These are phyloP conservation scores for Neosalanx taihuensis DNA, from an alignment of 2,797 vertebrate species.

Conservation along the genomic window DNA sequence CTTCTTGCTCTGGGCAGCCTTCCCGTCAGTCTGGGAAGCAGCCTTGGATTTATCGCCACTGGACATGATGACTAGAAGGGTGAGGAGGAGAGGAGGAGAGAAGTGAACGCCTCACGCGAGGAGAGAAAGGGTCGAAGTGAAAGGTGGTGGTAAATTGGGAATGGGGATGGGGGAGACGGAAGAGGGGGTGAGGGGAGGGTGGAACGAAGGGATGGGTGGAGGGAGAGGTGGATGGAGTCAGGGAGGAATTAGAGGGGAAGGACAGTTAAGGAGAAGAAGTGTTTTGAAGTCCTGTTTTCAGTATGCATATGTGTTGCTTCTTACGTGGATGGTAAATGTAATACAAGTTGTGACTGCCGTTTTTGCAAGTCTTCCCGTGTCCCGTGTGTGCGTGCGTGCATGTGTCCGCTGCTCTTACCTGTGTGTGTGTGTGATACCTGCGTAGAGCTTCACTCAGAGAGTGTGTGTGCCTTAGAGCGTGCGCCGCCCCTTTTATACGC, in stretches of 20 bases:
- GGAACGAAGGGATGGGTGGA: not conserved
- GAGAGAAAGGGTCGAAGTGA: not conserved
- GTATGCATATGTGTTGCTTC: not conserved
- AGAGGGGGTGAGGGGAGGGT: not conserved
- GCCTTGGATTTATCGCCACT: slow-evolving; percentile 77
- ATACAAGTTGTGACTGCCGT: not conserved
- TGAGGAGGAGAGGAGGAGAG: not conserved
- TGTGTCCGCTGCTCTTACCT: slow-evolving; percentile 62
- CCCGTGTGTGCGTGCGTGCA: slow-evolving; percentile 3
- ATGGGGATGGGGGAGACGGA: not conserved
- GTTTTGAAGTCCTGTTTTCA: not conserved
- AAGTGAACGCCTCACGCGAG: not conserved
- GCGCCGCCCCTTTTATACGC: slow-evolving; percentile 72
- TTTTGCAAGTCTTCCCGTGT: not conserved
- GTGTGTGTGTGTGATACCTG: slow-evolving; percentile 65
- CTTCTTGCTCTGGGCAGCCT: slow-evolving; percentile 75
- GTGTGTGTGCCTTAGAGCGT: slow-evolving; percentile 62
- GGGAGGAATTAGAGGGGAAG: not conserved
- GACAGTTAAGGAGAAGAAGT: not conserved
- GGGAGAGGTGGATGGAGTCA: not conserved
- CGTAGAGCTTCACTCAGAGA: slow-evolving; percentile 68
- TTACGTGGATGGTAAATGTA: not conserved
- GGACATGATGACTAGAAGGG: slow-evolving; percentile 74
- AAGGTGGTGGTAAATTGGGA: not conserved
- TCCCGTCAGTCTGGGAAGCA: slow-evolving; percentile 78